Conservation (phyloP, 2,888 invertebrate genomes). For the Drymonia ruficornis region DNA sequence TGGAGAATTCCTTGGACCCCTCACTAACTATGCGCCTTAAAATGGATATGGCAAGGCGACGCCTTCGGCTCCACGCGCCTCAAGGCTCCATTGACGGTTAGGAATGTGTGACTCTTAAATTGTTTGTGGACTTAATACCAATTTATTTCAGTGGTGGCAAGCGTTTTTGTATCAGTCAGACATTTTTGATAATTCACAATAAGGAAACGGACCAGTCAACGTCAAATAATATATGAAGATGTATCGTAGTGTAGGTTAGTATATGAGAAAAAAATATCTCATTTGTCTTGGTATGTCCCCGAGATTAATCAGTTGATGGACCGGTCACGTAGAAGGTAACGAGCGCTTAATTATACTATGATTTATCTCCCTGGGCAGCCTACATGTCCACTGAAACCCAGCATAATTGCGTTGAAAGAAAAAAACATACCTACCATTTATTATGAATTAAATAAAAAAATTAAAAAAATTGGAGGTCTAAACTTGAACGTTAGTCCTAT, state of each 20-base stretch:
- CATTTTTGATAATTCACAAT: too few species aligned
- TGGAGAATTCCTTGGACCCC: constrained; percentile 61
- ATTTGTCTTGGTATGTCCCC: constrained; percentile 38
- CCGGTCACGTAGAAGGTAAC: constrained; percentile 58
- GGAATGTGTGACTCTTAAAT: background rate
- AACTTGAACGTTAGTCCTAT: too few species aligned
- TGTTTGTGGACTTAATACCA: too few species aligned
- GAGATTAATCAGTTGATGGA: constrained; percentile 61
- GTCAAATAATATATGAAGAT: too few species aligned
- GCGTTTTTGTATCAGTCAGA: too few species aligned
- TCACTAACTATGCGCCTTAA: constrained; percentile 66
- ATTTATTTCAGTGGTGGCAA: too few species aligned
- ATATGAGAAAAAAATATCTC: constrained; percentile 18
- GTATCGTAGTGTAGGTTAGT: background rate
- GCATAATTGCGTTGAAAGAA: constrained; percentile 2
- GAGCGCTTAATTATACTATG: constrained; percentile 59
- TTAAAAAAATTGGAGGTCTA: too few species aligned
- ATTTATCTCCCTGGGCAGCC: constrained; percentile 39
- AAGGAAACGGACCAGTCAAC: too few species aligned
- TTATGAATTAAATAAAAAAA: too few species aligned
- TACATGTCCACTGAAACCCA: constrained; percentile 12
- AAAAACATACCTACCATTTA: background rate
- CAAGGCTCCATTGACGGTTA: background rate
- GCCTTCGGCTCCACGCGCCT: background rate
- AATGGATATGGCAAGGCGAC: constrained; percentile 29